Conservation (phyloP, 2,113 vertebrate species). For the Alethe diademata region DNA sequence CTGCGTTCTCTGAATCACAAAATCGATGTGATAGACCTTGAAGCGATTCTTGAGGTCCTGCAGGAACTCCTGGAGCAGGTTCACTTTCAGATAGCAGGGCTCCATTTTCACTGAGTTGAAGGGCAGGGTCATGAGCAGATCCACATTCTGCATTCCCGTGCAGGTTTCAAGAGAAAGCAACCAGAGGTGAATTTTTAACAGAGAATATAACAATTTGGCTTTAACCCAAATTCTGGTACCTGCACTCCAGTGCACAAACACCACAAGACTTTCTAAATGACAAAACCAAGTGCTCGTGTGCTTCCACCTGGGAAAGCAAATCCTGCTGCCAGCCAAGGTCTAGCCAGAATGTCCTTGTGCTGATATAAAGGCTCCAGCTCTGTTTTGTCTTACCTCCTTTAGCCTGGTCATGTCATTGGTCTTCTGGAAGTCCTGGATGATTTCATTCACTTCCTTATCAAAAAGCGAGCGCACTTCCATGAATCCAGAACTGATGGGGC, state of each 20-base stretch:
- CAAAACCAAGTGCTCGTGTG: not conserved
- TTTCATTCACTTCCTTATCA: conserved; percentile 79
- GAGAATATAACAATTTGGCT: not conserved
- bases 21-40: conserved; percentile 75
- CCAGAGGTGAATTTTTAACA: not conserved
- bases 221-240: not conserved
- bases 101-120: conserved; percentile 78
- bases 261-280: not conserved
- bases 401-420: conserved; percentile 61
- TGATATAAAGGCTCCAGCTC: not conserved
- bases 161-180: not conserved
- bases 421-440: conserved; percentile 76
- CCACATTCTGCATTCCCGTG: conserved; percentile 70
- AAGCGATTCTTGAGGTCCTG: conserved; percentile 84
- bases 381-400: conserved; percentile 74
- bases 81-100: conserved; percentile 82
- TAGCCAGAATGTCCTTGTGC: not conserved
- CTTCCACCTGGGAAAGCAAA: not conserved
- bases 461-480: conserved; percentile 80
- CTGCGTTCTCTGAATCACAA: conserved; percentile 86
- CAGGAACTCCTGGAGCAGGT: conserved; percentile 77
- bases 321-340: not conserved
- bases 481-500: conserved; percentile 88
- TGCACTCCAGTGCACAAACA: not conserved
- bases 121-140: conserved; percentile 70